Percentiles rank a stretch among this genome's conserved stretches.
phyloP scores from a whole-genome alignment of 2,797 vertebrate species.

The Hippoglossus hippoglossus region DNA sequence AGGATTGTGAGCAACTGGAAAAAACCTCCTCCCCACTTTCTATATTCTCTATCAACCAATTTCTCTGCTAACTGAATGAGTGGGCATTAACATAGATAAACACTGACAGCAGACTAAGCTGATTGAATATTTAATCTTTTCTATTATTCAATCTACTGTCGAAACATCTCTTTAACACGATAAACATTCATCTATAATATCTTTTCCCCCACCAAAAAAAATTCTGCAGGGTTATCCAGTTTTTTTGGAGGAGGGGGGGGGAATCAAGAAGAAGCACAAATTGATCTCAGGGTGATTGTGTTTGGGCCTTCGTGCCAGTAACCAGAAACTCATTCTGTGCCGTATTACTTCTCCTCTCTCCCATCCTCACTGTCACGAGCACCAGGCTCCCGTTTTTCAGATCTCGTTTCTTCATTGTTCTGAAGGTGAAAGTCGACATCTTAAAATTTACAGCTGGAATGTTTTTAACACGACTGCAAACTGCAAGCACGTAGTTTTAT shows the following conservation, averaged over 20 bases:
- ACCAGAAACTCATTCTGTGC: constrained; percentile 6
- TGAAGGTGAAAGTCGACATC: too few species aligned
- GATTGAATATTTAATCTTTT: too few species aligned
- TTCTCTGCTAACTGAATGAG: not conserved
- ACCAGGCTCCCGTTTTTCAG: too few species aligned
- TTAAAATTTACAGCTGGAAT: too few species aligned
- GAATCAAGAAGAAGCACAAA: not conserved
- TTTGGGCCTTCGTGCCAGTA: not conserved
- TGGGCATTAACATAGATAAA: not conserved
- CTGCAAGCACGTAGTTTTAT: not conserved
- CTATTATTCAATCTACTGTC: too few species aligned
- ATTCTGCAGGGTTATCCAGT: too few species aligned
- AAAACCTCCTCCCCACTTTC: not conserved
- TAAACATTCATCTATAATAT: too few species aligned
- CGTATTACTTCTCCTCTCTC: not conserved
- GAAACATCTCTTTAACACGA: too few species aligned
- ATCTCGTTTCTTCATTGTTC: not conserved
- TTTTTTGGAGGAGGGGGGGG: too few species aligned
- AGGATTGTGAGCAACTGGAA: not conserved
- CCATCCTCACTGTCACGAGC: not conserved
- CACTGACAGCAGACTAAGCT: not conserved
- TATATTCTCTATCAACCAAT: too few species aligned
- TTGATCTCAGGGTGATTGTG: not conserved
- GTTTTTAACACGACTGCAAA: not conserved
- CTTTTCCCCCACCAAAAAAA: too few species aligned